Evolutionary conservation across 2,113 vertebrate genomes (phyloP).

Genomic region (Scomber scombrus): DNA sequence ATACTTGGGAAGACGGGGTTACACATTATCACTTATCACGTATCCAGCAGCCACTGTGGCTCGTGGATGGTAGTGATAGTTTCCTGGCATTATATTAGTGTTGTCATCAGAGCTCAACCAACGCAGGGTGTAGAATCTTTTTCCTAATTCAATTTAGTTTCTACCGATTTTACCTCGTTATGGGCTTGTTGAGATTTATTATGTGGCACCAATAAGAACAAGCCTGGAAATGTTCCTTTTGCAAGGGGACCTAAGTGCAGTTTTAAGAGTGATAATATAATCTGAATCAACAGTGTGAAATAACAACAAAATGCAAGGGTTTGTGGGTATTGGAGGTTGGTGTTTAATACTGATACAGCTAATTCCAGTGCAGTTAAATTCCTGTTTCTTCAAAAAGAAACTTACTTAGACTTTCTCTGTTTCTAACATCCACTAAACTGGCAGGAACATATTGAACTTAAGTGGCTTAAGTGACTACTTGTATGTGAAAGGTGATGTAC

Average conservation of each 20-base stretch:
- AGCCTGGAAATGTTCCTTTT: not conserved
- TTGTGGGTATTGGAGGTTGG: too few relatives aligned
- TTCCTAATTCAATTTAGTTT: not conserved
- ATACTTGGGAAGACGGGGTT: not conserved
- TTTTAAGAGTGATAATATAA: not conserved
- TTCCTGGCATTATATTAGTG: slow-evolving; percentile 14
- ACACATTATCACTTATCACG: slow-evolving; percentile 16
- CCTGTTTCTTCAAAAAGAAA: too few relatives aligned
- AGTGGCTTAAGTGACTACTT: too few relatives aligned
- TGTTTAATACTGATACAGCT: too few relatives aligned
- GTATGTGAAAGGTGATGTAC: too few relatives aligned
- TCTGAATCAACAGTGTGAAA: not conserved
- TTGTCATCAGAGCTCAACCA: slow-evolving; percentile 1
- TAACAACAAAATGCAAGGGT: too few relatives aligned
- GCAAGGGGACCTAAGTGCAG: not conserved
- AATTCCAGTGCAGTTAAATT: too few relatives aligned
- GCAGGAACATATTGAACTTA: too few relatives aligned
- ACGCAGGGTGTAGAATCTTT: not conserved
- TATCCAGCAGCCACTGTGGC: slow-evolving; percentile 7
- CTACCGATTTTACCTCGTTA: not conserved
- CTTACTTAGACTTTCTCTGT: too few relatives aligned
- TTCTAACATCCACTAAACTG: too few relatives aligned
- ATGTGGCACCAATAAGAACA: not conserved
- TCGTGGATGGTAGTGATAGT: not conserved
- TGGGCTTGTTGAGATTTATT: not conserved